These are phyloP conservation scores for Lepidurus couesii DNA, from an alignment of 1,140 invertebrate species.

Conservation along the genomic window DNA sequence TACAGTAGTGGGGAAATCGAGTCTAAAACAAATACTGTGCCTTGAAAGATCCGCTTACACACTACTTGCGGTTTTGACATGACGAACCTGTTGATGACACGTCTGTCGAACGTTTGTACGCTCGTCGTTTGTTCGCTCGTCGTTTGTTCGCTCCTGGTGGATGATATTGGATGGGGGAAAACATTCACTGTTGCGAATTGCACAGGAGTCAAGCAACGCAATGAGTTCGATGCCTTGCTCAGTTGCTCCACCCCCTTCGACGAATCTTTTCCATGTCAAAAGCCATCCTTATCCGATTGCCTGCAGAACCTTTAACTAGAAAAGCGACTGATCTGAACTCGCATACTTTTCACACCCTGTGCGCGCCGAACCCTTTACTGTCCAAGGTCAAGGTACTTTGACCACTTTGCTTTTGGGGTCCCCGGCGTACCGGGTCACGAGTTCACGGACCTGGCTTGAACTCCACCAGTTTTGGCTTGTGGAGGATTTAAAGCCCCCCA, in stretches of 20 bases:
- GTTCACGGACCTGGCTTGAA: conserved; percentile 3
- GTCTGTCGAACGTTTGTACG: background rate
- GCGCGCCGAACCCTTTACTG: background rate
- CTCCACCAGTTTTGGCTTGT: background rate
- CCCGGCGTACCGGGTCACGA: background rate
- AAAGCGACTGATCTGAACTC: background rate
- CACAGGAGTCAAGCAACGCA: no score
- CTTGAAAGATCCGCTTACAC: background rate
- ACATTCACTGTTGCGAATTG: background rate
- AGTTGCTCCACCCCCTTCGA: no score
- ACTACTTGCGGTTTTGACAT: background rate
- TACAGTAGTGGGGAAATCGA: background rate
- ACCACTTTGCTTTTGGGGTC: conserved; percentile 8
- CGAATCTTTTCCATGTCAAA: background rate
- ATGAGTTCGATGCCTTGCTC: no score
- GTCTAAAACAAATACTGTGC: background rate
- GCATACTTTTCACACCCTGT: conserved; percentile 10
- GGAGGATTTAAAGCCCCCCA: conserved; percentile 5
- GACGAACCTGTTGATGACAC: background rate
- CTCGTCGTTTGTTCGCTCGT: background rate
- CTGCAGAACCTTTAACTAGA: background rate
- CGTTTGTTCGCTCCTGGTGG: background rate
- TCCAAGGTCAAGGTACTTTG: conserved; percentile 15
- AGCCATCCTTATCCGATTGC: background rate
- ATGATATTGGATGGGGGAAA: background rate